A percentile compares a stretch with the other conserved stretches of the same genome.
phyloP scores from a whole-genome alignment of 1,140 invertebrate genomes.

The Magallana ariakensis region DNA sequence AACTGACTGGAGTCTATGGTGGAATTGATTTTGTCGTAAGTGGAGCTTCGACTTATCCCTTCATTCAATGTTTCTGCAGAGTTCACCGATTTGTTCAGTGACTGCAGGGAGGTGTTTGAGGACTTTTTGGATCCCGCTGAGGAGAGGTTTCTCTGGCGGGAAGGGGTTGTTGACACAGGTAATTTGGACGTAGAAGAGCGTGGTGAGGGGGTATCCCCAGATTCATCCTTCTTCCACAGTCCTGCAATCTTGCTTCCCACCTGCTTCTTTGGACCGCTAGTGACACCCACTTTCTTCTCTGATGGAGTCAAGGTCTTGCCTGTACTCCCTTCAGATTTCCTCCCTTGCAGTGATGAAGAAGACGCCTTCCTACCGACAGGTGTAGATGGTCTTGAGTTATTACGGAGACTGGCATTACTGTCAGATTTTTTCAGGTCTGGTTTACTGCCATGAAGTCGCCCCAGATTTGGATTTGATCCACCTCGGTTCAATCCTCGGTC shows the following conservation, averaged over 20 bases:
- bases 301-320: constrained; percentile 62
- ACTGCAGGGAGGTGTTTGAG: constrained; percentile 41
- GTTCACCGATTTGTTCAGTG: constrained; percentile 49
- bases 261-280: constrained; percentile 81
- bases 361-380: constrained; percentile 62
- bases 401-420: constrained; percentile 76
- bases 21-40: constrained; percentile 71
- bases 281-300: constrained; percentile 52
- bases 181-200: constrained; percentile 61
- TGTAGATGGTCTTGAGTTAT: constrained; percentile 70
- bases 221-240: constrained; percentile 88
- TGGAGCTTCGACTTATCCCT: constrained; percentile 68
- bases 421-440: constrained; percentile 78
- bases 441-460: constrained; percentile 60
- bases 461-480: constrained; percentile 54
- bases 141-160: constrained; percentile 28
- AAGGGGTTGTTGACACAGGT: constrained; percentile 54
- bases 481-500: constrained; percentile 54
- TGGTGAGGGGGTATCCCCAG: constrained; percentile 37
- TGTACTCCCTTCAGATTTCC: constrained; percentile 52
- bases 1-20: constrained; percentile 63
- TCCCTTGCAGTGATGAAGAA: background rate
- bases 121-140: constrained; percentile 23
- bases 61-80: constrained; percentile 53
- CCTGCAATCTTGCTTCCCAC: constrained; percentile 92